phyloP scores from a whole-genome alignment of 2,113 vertebrate species.

The Dolichallabes microphthalmus region DNA sequence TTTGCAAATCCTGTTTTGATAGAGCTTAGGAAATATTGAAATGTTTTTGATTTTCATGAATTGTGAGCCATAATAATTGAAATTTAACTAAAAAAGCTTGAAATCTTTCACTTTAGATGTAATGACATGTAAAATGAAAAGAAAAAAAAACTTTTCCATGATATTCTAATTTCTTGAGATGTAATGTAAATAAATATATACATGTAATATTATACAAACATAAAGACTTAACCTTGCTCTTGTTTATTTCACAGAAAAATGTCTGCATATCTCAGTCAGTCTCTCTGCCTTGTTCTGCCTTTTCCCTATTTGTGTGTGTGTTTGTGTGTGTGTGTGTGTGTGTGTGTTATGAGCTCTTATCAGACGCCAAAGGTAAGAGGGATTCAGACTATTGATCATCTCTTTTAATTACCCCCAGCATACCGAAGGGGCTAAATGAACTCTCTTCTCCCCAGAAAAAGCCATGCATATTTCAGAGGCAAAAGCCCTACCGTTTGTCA shows the following conservation, averaged over 20 bases:
- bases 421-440: constrained; percentile 78
- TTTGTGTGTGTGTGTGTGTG: constrained; percentile 41
- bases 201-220: background rate
- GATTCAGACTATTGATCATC: constrained; percentile 75
- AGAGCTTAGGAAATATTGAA: no score
- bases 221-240: background rate
- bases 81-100: no score
- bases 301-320: background rate
- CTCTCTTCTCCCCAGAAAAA: constrained; percentile 72
- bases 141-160: no score
- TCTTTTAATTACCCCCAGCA: constrained; percentile 82
- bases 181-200: no score
- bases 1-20: no score
- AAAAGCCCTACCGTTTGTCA: constrained; percentile 72
- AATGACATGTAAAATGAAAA: no score
- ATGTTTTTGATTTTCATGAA: no score
- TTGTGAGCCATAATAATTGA: no score
- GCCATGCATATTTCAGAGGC: constrained; percentile 80
- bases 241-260: background rate
- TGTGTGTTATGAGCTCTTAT: constrained; percentile 68
- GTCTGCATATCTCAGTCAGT: background rate
- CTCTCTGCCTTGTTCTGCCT: background rate
- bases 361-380: constrained; percentile 66
- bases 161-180: no score
- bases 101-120: no score